These are phyloP conservation scores for Bruchidius siliquastri DNA, from an alignment of 2,888 invertebrate genomes.

Conservation along the genomic window DNA sequence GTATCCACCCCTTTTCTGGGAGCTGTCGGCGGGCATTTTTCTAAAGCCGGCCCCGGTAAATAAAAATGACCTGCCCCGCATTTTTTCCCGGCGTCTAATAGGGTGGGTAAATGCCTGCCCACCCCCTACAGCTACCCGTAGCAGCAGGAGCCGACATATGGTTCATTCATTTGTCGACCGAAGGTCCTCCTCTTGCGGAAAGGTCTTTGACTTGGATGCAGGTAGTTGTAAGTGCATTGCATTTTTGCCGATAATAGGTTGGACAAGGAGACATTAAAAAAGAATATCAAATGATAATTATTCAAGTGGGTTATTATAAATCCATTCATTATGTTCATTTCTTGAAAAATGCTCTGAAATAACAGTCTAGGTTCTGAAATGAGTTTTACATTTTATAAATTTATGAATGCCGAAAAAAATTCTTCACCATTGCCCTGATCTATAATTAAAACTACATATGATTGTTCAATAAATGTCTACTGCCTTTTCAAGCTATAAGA, in stretches of 20 bases:
- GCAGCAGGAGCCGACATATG: neutral
- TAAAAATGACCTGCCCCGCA: slow-evolving; percentile 35
- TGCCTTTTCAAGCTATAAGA: no score
- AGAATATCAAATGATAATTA: no score
- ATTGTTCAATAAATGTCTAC: no score
- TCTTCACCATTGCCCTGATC: no score
- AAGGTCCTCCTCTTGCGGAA: neutral
- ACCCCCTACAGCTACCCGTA: slow-evolving; percentile 1
- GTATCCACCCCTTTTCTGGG: slow-evolving; percentile 22
- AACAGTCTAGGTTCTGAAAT: no score
- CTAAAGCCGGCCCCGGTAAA: slow-evolving; percentile 37
- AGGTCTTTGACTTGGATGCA: neutral
- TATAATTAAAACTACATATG: no score
- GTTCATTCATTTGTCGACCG: neutral
- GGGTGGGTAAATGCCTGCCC: slow-evolving; percentile 21
- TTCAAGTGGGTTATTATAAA: no score
- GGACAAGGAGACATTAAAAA: no score
- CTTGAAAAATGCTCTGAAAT: no score
- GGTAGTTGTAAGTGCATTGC: neutral
- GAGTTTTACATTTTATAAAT: no score
- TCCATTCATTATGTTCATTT: no score
- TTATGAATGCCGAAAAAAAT: no score
- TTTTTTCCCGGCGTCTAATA: slow-evolving; percentile 27
- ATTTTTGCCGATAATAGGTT: neutral
- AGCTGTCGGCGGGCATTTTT: slow-evolving; percentile 24